These are phyloP conservation scores for Thamnophis sirtalis DNA, from an alignment of 2,113 vertebrate genomes.

Conservation along the genomic window DNA sequence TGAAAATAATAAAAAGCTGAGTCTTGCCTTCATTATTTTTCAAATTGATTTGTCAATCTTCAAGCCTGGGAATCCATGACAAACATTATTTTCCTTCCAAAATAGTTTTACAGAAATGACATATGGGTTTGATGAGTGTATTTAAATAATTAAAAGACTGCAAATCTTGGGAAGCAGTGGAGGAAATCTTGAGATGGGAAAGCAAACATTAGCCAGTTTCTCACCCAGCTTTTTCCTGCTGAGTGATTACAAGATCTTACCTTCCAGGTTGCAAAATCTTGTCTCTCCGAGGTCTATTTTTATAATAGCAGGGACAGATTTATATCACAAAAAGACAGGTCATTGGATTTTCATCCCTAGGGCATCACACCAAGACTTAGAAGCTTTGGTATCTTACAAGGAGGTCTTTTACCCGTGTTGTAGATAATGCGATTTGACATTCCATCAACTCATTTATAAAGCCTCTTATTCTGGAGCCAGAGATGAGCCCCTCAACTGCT, in stretches of 20 bases:
- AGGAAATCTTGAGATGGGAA: not conserved
- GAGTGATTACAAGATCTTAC: slow-evolving; percentile 25
- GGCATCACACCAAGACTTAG: slow-evolving; percentile 23
- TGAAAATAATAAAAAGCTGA: not conserved
- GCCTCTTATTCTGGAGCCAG: slow-evolving; percentile 3
- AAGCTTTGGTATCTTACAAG: slow-evolving; percentile 47
- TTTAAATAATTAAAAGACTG: not conserved
- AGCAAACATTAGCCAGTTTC: not conserved
- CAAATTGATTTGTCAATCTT: not conserved
- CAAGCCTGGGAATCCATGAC: not conserved
- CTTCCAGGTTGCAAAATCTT: slow-evolving; percentile 15
- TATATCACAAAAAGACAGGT: slow-evolving; percentile 36
- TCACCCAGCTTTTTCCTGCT: slow-evolving; percentile 10
- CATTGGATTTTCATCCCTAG: slow-evolving; percentile 18
- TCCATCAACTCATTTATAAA: slow-evolving; percentile 43
- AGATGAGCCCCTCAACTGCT: not conserved
- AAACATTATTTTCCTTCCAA: not conserved
- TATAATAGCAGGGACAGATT: slow-evolving; percentile 24
- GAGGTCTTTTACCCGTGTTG: slow-evolving; percentile 30
- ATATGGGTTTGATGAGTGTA: not conserved
- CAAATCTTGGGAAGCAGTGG: not conserved
- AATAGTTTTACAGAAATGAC: not conserved
- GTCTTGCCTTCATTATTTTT: not conserved
- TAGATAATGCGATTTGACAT: slow-evolving; percentile 49
- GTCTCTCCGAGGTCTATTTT: slow-evolving; percentile 36